phyloP scores from a whole-genome alignment of 2,797 vertebrate genomes.

The Geotrypetes seraphini region DNA sequence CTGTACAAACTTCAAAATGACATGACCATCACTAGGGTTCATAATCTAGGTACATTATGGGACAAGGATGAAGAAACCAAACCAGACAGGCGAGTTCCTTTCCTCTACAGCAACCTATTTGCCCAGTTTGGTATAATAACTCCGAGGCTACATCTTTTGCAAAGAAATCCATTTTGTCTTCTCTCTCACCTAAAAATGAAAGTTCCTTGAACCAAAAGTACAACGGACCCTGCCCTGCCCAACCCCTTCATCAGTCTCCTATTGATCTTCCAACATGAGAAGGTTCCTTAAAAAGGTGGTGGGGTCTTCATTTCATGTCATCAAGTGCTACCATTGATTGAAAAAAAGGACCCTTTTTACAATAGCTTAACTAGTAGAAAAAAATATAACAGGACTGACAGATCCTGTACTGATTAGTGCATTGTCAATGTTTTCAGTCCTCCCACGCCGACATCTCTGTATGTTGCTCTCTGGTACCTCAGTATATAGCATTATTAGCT shows the following conservation, averaged over 20 bases:
- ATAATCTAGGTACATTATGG: too few species aligned
- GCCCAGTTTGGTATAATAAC: too few species aligned
- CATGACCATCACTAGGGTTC: too few species aligned
- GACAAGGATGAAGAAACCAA: too few species aligned
- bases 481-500: conserved; percentile 28
- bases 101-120: too few species aligned
- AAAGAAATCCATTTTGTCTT: too few species aligned
- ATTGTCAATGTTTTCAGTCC: conserved; percentile 35
- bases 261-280: background rate
- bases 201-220: too few species aligned
- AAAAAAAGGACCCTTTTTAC: conserved; percentile 28
- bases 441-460: conserved; percentile 39
- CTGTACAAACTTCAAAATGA: too few species aligned
- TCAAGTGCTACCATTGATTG: conserved; percentile 13
- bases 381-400: conserved; percentile 27
- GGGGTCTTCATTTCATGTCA: conserved; percentile 17
- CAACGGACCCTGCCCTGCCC: background rate
- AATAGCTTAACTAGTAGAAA: conserved; percentile 37
- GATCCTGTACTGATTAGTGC: conserved; percentile 33
- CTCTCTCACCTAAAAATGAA: too few species aligned
- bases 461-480: conserved; percentile 25
- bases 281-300: background rate
- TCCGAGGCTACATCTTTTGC: too few species aligned
- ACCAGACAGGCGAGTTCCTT: too few species aligned
- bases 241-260: accelerated